These are phyloP conservation scores for Linurgus olivaceus DNA, from an alignment of 2,797 vertebrate species.

Conservation along the genomic window DNA sequence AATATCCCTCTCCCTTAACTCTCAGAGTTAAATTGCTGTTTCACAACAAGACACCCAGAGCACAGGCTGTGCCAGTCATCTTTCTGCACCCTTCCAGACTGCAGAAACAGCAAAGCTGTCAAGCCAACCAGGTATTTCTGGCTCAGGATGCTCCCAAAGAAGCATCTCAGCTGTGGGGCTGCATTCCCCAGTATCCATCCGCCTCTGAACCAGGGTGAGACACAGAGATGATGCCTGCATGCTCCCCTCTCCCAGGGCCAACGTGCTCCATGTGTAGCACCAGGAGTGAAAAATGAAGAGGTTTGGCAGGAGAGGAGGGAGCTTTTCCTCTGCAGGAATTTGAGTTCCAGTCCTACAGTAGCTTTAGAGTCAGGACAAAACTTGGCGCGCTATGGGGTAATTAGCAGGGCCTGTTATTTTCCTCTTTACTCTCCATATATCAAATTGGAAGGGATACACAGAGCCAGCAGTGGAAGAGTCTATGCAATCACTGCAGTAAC, in stretches of 20 bases:
- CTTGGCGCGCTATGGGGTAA: neutral
- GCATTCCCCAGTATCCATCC: neutral
- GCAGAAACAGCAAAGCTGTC: neutral
- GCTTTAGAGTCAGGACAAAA: neutral
- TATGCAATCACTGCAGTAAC: neutral
- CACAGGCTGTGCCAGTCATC: neutral
- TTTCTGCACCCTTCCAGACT: neutral
- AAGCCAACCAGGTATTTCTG: neutral
- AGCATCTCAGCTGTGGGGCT: neutral
- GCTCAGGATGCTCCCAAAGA: neutral
- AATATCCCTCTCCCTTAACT: neutral
- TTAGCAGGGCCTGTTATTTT: neutral
- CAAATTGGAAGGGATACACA: conserved; percentile 1
- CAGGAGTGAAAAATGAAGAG: neutral
- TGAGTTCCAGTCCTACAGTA: neutral
- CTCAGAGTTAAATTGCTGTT: accelerated
- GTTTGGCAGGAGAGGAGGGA: neutral
- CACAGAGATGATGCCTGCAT: neutral
- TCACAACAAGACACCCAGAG: neutral
- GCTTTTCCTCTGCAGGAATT: neutral
- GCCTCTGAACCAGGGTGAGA: neutral
- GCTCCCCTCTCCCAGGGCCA: neutral
- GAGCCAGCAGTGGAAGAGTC: neutral
- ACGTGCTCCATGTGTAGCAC: accelerated
- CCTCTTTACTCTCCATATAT: conserved; percentile 1